Percentiles rank a stretch among this genome's conserved stretches.
Evolutionary conservation across 2,113 vertebrate genomes (phyloP).

Genomic region (Heterocephalus glaber): DNA sequence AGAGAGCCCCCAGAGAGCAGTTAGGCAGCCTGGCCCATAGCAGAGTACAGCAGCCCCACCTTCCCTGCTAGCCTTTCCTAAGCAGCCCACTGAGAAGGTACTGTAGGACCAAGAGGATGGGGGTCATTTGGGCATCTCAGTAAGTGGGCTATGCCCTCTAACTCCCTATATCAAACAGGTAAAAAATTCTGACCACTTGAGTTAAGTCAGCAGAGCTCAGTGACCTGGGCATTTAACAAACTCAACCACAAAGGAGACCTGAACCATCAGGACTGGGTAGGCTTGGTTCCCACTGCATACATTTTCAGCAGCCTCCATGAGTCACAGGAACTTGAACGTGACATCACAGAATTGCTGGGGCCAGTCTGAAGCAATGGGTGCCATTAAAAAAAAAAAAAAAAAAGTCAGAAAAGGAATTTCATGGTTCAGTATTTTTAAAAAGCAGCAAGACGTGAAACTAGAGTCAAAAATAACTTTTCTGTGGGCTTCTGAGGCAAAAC

Average conservation of each 20-base stretch:
- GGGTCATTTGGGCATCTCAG: not conserved
- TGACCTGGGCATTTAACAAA: not conserved
- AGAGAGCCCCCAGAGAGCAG: not conserved
- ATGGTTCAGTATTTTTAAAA: conserved; percentile 71
- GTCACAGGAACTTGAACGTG: conserved; percentile 30
- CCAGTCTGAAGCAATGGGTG: conserved; percentile 1
- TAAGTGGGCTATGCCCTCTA: not conserved
- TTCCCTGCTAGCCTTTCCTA: not conserved
- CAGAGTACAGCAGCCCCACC: not conserved
- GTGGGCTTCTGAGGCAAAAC: conserved; percentile 59
- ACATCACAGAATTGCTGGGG: conserved; percentile 42
- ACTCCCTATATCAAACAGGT: not conserved
- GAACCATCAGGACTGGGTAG: not conserved
- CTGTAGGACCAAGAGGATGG: not conserved
- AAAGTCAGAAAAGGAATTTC: conserved; percentile 64
- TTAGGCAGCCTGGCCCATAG: not conserved
- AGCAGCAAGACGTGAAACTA: conserved; percentile 68
- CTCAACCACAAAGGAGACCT: not conserved
- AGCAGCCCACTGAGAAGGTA: not conserved
- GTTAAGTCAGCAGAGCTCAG: not conserved
- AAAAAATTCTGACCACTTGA: not conserved
- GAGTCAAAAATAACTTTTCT: conserved; percentile 73
- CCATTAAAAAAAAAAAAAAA: too few species aligned
- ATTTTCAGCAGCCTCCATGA: not conserved
- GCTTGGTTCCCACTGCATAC: not conserved